Evolutionary conservation across 2,113 vertebrate genomes (phyloP).

Genomic region (Phaethon lepturus): DNA sequence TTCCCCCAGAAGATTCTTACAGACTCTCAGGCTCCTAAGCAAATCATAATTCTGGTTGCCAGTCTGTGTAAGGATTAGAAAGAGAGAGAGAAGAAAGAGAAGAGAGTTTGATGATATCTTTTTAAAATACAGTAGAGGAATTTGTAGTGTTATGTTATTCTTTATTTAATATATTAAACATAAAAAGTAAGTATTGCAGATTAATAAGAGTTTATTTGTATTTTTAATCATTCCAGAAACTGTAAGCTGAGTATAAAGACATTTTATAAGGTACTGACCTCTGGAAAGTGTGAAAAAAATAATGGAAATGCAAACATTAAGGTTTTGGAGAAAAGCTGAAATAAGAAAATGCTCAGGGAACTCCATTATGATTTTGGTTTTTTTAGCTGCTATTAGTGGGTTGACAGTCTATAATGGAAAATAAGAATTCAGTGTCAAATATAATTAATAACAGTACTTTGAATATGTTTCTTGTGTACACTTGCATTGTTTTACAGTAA

Average conservation of each 20-base stretch:
- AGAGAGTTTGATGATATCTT: background rate
- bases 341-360: background rate
- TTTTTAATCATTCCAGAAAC: background rate
- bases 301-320: background rate
- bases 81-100: background rate
- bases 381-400: background rate
- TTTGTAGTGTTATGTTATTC: background rate
- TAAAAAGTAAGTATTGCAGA: background rate
- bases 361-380: background rate
- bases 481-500: background rate
- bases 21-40: conserved; percentile 30
- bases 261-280: background rate
- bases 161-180: background rate
- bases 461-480: background rate
- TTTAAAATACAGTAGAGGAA: background rate
- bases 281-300: background rate
- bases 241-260: background rate
- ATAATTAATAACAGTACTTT: background rate
- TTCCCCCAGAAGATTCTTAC: background rate
- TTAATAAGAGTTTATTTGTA: background rate
- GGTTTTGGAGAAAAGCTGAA: background rate
- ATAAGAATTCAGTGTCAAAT: background rate
- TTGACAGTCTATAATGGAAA: background rate
- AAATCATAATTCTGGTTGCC: background rate
- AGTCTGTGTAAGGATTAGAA: background rate